Evolutionary conservation across 1,140 invertebrate species (phyloP), one percentile per base, ranked within the genome.

Genomic region (Samia ricini): DNA sequence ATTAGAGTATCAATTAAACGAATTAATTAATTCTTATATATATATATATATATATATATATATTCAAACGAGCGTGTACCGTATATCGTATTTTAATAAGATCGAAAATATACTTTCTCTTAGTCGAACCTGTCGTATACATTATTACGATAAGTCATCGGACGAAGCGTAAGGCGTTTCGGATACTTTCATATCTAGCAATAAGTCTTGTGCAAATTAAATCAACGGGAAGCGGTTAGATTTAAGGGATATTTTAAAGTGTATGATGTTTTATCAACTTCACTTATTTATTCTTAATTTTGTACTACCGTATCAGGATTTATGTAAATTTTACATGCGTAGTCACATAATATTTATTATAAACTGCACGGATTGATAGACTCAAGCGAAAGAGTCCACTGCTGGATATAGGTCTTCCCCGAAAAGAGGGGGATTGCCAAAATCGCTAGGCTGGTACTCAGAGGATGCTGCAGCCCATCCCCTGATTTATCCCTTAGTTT

Each of bases 11-110:
- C 42, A 36, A 57, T 56, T 48, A 50, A 54, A 49, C 24, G 49
- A 15, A 29, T 29, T 60, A 51, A 60, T 60, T 60, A 60, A 60
- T 60, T 60, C 33, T 26, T 15, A 20, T 51, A 26, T n/a, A n/a
- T n/a, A n/a, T n/a, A n/a, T n/a, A n/a, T n/a, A n/a, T n/a, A n/a
- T n/a, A n/a, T n/a, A n/a, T n/a, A n/a, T n/a, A n/a, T n/a, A n/a
- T n/a, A n/a, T n/a, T 26, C 24, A 57, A 42, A 21, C 26, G 12
- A 42, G n/a, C 4, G 42, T 19, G 18, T 19, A 6, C 29, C 15
- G 19, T 57, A 57, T 57, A n/a, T 36, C 18, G 12, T 12, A 15
- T 42, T 42, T 10, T 1, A 42, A 15, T 15, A 42, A 10, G n/a
- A 15, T 42, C 3, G 33, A 42, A 42, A 42, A 15, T 42, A 42